Percentiles rank a stretch among this genome's conserved stretches.
Conservation (phyloP, 2,797 vertebrate genomes). For the Coccyzus lansbergi region DNA sequence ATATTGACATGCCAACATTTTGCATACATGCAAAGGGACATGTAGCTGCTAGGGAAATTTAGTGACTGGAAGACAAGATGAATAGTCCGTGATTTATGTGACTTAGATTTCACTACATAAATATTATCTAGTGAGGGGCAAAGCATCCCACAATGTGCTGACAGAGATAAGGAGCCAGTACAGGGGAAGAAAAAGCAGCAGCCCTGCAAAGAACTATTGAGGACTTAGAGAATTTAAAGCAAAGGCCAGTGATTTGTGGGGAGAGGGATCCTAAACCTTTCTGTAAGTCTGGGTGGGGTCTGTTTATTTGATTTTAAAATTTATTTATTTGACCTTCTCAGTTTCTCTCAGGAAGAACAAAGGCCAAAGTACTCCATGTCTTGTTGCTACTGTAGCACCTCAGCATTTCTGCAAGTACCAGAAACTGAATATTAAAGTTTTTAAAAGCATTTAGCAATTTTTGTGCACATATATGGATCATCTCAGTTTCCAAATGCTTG, state of each 20-base stretch:
- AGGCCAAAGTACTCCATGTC: background rate
- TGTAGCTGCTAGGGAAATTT: background rate
- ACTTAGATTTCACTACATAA: conserved; percentile 27
- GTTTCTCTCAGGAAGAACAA: background rate
- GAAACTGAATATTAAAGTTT: background rate
- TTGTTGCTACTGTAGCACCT: background rate
- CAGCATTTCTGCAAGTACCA: background rate
- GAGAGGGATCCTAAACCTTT: background rate
- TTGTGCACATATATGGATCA: background rate
- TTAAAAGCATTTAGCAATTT: background rate
- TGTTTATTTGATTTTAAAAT: background rate
- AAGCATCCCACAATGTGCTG: background rate
- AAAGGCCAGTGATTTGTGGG: background rate
- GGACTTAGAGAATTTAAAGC: background rate
- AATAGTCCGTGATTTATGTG: background rate
- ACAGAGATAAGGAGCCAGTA: background rate
- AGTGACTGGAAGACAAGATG: background rate
- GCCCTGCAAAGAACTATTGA: background rate
- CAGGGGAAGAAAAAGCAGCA: background rate
- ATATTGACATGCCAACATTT: background rate
- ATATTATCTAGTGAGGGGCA: background rate
- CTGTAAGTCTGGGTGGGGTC: background rate
- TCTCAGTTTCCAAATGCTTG: background rate
- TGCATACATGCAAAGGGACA: background rate
- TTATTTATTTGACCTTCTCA: background rate